A percentile compares a stretch with the other conserved stretches of the same genome.
These are phyloP conservation scores for Perca flavescens DNA, from an alignment of 2,113 vertebrate species.

Conservation along the genomic window DNA sequence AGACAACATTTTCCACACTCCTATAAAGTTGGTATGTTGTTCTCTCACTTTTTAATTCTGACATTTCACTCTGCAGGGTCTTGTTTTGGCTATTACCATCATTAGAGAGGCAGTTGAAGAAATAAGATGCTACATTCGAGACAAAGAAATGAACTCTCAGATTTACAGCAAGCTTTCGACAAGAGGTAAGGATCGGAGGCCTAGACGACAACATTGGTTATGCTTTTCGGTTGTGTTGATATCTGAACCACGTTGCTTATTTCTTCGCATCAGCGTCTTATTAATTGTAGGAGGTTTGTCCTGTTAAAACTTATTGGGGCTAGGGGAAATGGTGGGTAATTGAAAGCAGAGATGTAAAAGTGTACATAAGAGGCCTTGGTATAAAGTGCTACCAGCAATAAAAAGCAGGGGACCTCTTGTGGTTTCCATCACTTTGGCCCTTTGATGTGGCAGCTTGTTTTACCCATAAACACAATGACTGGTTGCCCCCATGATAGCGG, in stretches of 20 bases:
- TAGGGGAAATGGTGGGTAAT: conserved; percentile 87
- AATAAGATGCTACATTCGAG: conserved; percentile 93
- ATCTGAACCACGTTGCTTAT: conserved; percentile 32
- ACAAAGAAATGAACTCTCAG: conserved; percentile 99
- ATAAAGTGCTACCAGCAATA: conserved; percentile 89
- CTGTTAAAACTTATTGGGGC: conserved; percentile 77
- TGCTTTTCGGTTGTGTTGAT: conserved; percentile 21
- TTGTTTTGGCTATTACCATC: conserved; percentile 94
- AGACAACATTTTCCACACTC: too few species aligned
- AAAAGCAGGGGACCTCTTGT: conserved; percentile 87
- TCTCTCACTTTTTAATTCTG: neutral
- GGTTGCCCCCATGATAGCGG: conserved; percentile 71
- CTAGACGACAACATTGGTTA: neutral
- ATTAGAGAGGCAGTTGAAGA: conserved; percentile 95
- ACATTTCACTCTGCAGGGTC: conserved; percentile 84
- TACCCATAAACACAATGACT: conserved; percentile 79
- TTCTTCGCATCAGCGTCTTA: conserved; percentile 52
- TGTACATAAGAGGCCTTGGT: conserved; percentile 85
- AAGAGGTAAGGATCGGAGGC: conserved; percentile 86
- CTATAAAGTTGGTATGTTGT: neutral
- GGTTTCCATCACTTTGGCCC: conserved; percentile 84
- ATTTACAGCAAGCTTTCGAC: conserved; percentile 98
- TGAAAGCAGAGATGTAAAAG: conserved; percentile 88
- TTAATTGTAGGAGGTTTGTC: conserved; percentile 69
- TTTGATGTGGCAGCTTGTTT: conserved; percentile 86